These are phyloP conservation scores for Rosalia funebris DNA, from an alignment of 2,888 invertebrate genomes.

Conservation along the genomic window DNA sequence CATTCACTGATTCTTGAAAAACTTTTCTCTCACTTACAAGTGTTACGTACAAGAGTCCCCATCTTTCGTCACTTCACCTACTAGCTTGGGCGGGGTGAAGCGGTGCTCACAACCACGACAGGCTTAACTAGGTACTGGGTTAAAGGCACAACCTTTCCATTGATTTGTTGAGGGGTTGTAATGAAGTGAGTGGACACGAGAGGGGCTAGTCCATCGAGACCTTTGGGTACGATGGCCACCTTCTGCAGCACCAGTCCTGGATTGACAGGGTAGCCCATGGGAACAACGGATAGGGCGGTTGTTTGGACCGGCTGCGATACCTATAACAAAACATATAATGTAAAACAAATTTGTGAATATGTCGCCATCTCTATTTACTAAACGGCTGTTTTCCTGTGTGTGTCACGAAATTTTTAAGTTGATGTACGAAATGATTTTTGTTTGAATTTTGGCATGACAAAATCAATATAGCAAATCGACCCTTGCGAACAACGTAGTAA, in stretches of 20 bases:
- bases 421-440: no score
- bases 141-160: conserved; percentile 75
- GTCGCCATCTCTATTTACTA: no score
- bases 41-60: background rate
- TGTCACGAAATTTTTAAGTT: no score
- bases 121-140: conserved; percentile 79
- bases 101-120: conserved; percentile 73
- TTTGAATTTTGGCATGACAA: no score
- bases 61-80: conserved; percentile 10
- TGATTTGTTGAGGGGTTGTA: conserved; percentile 67
- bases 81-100: conserved; percentile 53
- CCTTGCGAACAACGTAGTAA: no score
- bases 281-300: conserved; percentile 59
- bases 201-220: conserved; percentile 67
- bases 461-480: no score
- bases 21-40: background rate
- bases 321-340: conserved; percentile 39
- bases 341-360: no score
- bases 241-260: conserved; percentile 66
- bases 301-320: conserved; percentile 57
- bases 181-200: conserved; percentile 78
- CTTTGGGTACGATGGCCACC: conserved; percentile 62
- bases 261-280: conserved; percentile 59
- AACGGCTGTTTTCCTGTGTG: no score
- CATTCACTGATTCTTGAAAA: no score